Base-by-base conservation (phyloP, 2,888 invertebrate species). In the Andrena fulva region DNA sequence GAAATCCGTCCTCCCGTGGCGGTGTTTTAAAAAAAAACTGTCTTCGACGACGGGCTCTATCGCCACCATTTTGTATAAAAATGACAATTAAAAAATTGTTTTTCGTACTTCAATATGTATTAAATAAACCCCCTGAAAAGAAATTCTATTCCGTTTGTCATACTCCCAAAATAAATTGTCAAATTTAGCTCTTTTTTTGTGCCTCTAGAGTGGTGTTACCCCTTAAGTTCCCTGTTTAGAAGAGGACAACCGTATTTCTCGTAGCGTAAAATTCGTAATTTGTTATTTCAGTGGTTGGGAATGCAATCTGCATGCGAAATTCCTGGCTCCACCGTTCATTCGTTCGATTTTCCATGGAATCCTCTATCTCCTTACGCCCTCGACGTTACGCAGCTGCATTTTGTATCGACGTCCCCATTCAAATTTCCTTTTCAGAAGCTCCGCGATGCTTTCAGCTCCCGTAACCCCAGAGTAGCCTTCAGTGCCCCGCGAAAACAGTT, bases 361-460 rank as follows among this genome's bases (percentile, higher is more conserved):
- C 35, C 12, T 59, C 31, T 48, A 52, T 68, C 68, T 62, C 68
- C 62, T 59, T 52, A 8, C 48, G 5, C 50, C 52, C 63, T 54
- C 42, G 12, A 16, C 67, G 24, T 50, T 52, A 12, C 50, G 27
- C 56, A 50, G 31, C 48, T 6, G 54, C 62, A 66, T 62, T 74
- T 81, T 67, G 29, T 60, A 60, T 66, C 74, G 79, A 50, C 67
- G 56, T 29, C 33, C 59, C 29, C 77, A 72, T 82, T 76, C 52
- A 76, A 82, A 82, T 72, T 76, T 82, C 52, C 68, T 64, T 73
- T 80, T 72, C 64, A 63, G 33, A 50, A 62, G 8, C 68, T 29
- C 4, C 29, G 42, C 52, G 48, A 24, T 50, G 52, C 68, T 74
- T 67, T 80, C 70, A 62, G 62, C 70, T 60, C 52, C 29, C 67